Conservation (phyloP, 2,113 vertebrate genomes). For the Aix galericulata region DNA sequence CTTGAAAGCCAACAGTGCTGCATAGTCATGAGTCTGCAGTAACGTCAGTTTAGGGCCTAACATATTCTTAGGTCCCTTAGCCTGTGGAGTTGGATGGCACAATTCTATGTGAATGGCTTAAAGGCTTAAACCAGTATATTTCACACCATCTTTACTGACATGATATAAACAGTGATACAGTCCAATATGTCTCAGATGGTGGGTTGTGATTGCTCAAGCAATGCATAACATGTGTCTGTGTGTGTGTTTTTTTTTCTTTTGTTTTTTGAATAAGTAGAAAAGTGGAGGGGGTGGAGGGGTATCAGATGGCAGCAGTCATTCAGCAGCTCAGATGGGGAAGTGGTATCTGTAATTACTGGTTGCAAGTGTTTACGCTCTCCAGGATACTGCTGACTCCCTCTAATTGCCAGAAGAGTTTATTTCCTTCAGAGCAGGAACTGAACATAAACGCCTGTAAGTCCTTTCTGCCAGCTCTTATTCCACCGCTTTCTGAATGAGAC, state of each 20-base stretch:
- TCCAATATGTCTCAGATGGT: not conserved
- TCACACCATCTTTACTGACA: not conserved
- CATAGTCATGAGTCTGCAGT: not conserved
- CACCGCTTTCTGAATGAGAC: not conserved
- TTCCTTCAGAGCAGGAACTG: not conserved
- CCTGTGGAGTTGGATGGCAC: not conserved
- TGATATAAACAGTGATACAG: not conserved
- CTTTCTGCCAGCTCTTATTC: not conserved
- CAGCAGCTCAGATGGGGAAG: not conserved
- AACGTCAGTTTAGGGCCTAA: not conserved
- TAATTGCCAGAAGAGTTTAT: not conserved
- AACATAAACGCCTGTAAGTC: not conserved
- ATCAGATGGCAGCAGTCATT: not conserved
- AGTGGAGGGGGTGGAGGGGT: not conserved
- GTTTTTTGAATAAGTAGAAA: not conserved
- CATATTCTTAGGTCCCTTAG: not conserved
- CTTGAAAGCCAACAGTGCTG: not conserved
- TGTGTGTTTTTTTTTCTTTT: not conserved
- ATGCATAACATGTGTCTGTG: not conserved
- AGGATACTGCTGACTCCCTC: not conserved
- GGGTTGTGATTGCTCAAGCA: not conserved
- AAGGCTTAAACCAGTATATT: not conserved
- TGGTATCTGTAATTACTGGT: not conserved
- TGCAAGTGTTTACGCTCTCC: not conserved
- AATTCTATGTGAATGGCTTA: rapidly evolving